Conservation (phyloP, 2,888 invertebrate species). For the Cabera pusaria region DNA sequence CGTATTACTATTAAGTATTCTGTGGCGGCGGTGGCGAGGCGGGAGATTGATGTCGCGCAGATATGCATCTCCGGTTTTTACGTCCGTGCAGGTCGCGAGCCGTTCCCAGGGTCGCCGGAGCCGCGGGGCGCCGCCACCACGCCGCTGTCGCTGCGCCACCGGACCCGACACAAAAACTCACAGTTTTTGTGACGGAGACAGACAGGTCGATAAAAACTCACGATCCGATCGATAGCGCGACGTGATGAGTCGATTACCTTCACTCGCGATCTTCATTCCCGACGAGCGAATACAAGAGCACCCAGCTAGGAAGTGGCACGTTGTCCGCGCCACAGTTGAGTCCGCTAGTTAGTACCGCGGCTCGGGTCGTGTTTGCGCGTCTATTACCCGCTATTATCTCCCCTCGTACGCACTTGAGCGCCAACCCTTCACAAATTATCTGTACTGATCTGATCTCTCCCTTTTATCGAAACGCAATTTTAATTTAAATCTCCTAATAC, state of each 20-base stretch:
- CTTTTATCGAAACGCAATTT: too few relatives aligned
- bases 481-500: too few relatives aligned
- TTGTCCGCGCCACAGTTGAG: too few relatives aligned
- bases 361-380: constrained; percentile 9
- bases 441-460: too few relatives aligned
- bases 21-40: constrained; percentile 17
- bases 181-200: constrained; percentile 15
- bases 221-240: constrained; percentile 11
- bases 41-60: constrained; percentile 64
- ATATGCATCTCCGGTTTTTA: constrained; percentile 58
- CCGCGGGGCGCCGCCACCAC: constrained; percentile 61
- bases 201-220: constrained; percentile 28
- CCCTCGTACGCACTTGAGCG: not conserved
- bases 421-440: too few relatives aligned
- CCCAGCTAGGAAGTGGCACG: too few relatives aligned
- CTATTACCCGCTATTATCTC: constrained; percentile 18
- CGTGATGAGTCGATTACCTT: constrained; percentile 13
- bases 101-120: constrained; percentile 42
- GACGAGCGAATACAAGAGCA: too few relatives aligned
- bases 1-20: too few relatives aligned
- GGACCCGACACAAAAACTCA: constrained; percentile 19
- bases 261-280: too few relatives aligned
- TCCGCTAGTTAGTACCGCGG: too few relatives aligned
- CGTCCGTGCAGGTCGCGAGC: constrained; percentile 29
- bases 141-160: constrained; percentile 33